Conservation (phyloP, 2,113 vertebrate species). For the Anhinga anhinga region DNA sequence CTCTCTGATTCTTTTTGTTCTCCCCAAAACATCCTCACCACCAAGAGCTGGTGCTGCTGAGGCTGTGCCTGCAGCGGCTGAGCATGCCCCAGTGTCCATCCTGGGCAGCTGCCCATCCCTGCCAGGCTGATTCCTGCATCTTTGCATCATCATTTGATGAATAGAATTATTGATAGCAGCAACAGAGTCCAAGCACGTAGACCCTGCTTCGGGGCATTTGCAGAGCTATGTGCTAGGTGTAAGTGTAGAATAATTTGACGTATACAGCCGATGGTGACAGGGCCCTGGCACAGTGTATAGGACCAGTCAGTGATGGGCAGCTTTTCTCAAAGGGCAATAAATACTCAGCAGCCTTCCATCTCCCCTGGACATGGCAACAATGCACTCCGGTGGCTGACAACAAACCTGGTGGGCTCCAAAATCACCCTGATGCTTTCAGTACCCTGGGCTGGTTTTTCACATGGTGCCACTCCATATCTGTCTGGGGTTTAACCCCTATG, state of each 20-base stretch:
- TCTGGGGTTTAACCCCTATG: neutral
- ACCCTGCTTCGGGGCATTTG: neutral
- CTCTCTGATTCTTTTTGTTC: neutral
- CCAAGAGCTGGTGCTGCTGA: neutral
- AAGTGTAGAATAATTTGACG: neutral
- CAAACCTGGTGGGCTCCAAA: neutral
- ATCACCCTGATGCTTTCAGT: neutral
- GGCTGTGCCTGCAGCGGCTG: neutral
- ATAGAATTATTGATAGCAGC: neutral
- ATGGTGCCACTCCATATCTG: neutral
- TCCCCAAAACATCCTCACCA: neutral
- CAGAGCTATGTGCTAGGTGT: neutral
- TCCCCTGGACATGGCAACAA: neutral
- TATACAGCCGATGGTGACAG: accelerated
- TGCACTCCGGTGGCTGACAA: neutral
- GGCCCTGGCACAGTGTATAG: neutral
- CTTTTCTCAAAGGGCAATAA: neutral
- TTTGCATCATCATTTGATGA: neutral
- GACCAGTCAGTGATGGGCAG: neutral
- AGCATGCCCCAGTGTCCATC: neutral
- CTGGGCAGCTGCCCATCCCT: neutral
- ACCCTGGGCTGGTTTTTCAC: neutral
- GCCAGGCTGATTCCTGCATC: neutral
- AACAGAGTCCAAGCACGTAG: neutral
- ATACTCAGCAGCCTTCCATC: neutral